Conservation (phyloP, 2,797 vertebrate genomes). For the Dryobates pubescens region DNA sequence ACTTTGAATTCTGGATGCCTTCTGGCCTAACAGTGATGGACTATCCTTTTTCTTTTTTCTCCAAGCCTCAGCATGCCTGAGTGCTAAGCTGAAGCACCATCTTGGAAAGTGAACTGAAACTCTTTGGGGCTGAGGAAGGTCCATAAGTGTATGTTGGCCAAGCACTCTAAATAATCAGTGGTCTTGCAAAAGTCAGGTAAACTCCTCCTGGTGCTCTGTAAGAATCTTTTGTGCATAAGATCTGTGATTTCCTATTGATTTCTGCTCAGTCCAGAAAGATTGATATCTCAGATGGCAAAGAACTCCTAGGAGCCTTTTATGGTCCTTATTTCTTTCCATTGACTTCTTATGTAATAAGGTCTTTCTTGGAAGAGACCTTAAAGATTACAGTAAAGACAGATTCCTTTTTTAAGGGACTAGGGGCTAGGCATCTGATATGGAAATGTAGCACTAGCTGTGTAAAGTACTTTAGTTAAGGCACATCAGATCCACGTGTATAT, state of each 20-base stretch:
- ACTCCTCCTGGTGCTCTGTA: background rate
- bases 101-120: background rate
- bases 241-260: conserved; percentile 2
- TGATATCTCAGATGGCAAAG: background rate
- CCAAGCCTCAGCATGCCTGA: background rate
- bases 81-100: background rate
- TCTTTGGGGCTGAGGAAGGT: background rate
- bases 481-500: background rate
- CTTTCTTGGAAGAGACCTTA: too few relatives aligned
- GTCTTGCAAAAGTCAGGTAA: background rate
- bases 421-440: background rate
- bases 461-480: background rate
- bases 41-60: background rate
- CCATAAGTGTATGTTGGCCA: background rate
- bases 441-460: background rate
- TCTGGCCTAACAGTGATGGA: background rate
- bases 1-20: background rate
- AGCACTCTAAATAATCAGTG: background rate
- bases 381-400: background rate
- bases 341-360: background rate
- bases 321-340: background rate
- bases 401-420: background rate
- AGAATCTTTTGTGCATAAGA: background rate
- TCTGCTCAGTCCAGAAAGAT: background rate
- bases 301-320: background rate